A percentile compares a stretch with the other conserved stretches of the same genome.
Conservation (phyloP, 2,888 invertebrate species). For the Notocelia uddmanniana region DNA sequence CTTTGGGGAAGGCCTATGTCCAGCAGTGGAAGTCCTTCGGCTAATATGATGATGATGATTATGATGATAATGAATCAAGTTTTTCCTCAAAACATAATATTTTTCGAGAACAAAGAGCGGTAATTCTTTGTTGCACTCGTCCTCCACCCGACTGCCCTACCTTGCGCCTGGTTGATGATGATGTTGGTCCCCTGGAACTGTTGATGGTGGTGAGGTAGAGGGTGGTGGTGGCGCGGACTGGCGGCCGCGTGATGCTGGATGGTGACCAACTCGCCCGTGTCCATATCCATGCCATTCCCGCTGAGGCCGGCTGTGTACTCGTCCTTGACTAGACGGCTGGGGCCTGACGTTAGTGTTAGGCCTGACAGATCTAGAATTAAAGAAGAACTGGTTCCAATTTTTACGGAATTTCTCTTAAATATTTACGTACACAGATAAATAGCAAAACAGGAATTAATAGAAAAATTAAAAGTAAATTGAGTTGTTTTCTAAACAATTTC, state of each 20-base stretch:
- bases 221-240: slow-evolving; percentile 79
- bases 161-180: slow-evolving; percentile 81
- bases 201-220: slow-evolving; percentile 78
- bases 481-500: background rate
- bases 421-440: background rate
- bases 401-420: background rate
- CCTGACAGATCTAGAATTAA: slow-evolving; percentile 93
- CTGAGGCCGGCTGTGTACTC: slow-evolving; percentile 94
- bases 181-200: slow-evolving; percentile 79
- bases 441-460: background rate
- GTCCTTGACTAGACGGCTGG: slow-evolving; percentile 95
- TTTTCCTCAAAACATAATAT: too few relatives aligned
- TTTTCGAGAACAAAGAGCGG: background rate
- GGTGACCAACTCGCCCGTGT: slow-evolving; percentile 78
- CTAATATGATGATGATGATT: too few relatives aligned
- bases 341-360: slow-evolving; percentile 93
- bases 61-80: too few relatives aligned
- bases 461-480: too few relatives aligned
- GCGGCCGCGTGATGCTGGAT: slow-evolving; percentile 66
- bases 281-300: slow-evolving; percentile 86
- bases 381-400: background rate
- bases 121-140: background rate
- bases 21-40: too few relatives aligned
- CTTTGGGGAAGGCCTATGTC: too few relatives aligned
- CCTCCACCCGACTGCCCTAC: slow-evolving; percentile 53